A percentile compares a stretch with the other conserved stretches of the same genome.
Evolutionary conservation across 2,113 vertebrate species (phyloP).

Genomic region (Corvus cornix): DNA sequence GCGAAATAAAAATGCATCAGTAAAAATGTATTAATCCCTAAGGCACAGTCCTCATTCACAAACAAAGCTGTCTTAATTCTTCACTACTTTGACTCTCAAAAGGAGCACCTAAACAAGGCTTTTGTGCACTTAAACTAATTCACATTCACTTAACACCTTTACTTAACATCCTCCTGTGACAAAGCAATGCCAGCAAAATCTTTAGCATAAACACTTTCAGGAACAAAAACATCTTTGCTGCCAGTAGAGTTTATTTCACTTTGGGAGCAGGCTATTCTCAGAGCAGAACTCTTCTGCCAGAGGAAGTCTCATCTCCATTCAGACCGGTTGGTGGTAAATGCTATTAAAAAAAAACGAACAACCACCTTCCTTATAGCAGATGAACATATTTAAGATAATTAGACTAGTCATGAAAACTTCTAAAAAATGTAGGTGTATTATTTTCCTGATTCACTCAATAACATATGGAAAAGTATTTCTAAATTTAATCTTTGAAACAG

Average conservation of each 20-base stretch:
- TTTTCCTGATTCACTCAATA: not conserved
- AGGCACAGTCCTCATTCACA: constrained; percentile 25
- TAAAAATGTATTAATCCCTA: constrained; percentile 33
- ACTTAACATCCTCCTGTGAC: constrained; percentile 2
- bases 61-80: constrained; percentile 42
- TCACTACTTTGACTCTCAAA: constrained; percentile 14
- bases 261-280: not conserved
- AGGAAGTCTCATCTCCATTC: not conserved
- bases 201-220: not conserved
- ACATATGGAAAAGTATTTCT: not conserved
- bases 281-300: not conserved
- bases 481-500: not conserved
- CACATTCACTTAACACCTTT: constrained; percentile 28
- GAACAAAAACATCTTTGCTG: not conserved
- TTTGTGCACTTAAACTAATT: constrained; percentile 33
- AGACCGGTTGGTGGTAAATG: not conserved
- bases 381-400: not conserved
- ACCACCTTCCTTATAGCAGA: not conserved
- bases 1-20: not conserved
- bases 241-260: not conserved
- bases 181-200: constrained; percentile 4
- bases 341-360: not conserved
- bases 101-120: constrained; percentile 24
- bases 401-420: not conserved
- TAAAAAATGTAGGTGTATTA: not conserved